phyloP scores from a whole-genome alignment of 2,797 vertebrate species.

The Cossypha caffra region DNA sequence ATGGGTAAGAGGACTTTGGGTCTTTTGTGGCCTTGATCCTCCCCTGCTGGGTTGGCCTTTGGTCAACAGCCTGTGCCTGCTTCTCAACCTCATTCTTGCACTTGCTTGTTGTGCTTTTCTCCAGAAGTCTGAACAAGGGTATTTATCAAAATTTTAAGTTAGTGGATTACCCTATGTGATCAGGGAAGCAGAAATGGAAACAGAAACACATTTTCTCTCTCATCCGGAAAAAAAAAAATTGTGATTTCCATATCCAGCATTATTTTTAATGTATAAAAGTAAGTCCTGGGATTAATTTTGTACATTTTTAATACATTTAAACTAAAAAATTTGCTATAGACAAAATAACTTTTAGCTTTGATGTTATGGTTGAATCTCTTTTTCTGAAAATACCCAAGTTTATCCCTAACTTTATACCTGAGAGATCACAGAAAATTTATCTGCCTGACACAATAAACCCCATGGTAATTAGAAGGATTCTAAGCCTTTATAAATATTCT shows the following conservation, averaged over 20 bases:
- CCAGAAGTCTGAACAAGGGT: background rate
- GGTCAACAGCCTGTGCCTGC: background rate
- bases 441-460: background rate
- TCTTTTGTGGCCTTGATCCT: background rate
- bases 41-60: background rate
- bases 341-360: background rate
- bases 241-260: background rate
- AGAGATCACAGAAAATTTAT: background rate
- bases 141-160: background rate
- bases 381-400: background rate
- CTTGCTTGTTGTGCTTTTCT: background rate
- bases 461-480: background rate
- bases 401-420: background rate
- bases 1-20: background rate
- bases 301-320: background rate
- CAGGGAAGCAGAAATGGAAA: background rate
- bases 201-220: background rate
- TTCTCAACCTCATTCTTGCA: background rate
- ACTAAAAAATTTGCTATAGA: background rate
- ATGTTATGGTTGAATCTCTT: background rate
- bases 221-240: background rate
- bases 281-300: background rate
- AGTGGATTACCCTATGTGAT: background rate
- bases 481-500: conserved; percentile 21
- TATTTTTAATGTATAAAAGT: background rate